Conservation (phyloP, 2,797 vertebrate species). For the Bovichtus diacanthus region DNA sequence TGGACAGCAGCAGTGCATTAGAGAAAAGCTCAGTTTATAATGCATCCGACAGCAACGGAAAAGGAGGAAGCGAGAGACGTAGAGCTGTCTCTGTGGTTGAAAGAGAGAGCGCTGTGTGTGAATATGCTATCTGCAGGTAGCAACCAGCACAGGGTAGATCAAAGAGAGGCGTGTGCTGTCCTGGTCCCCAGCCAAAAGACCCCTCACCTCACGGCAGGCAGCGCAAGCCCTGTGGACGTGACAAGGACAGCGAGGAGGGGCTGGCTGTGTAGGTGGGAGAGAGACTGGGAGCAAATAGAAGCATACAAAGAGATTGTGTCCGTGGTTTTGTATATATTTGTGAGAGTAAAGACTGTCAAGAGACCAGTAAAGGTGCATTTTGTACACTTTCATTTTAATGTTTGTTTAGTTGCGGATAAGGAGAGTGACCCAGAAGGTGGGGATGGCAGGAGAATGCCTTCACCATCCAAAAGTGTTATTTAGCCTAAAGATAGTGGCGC, state of each 20-base stretch:
- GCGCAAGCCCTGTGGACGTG: conserved; percentile 72
- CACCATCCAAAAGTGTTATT: not conserved
- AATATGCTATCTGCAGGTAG: conserved; percentile 70
- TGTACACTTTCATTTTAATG: too few species aligned
- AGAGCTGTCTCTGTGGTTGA: conserved; percentile 28
- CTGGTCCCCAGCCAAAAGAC: conserved; percentile 74
- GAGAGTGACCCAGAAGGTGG: not conserved
- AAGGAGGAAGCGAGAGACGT: conserved; percentile 39
- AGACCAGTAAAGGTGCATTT: not conserved
- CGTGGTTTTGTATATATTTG: conserved; percentile 5
- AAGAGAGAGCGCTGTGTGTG: conserved; percentile 25
- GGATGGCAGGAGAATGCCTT: not conserved
- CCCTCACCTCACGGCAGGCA: conserved; percentile 66
- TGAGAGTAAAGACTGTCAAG: not conserved
- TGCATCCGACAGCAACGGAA: conserved; percentile 12
- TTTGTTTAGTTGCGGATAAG: too few species aligned
- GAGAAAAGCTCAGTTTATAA: not conserved
- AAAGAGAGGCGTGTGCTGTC: conserved; percentile 69
- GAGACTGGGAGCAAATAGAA: conserved; percentile 11
- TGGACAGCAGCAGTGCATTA: not conserved
- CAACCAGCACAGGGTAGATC: conserved; percentile 58
- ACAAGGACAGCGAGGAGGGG: conserved; percentile 48
- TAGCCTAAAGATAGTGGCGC: not conserved
- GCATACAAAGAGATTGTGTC: not conserved
- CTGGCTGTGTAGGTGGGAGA: not conserved